Percentiles rank a stretch among this genome's conserved stretches.
Evolutionary conservation across 1,140 invertebrate species (phyloP).

Genomic region (Microplitis demolitor): DNA sequence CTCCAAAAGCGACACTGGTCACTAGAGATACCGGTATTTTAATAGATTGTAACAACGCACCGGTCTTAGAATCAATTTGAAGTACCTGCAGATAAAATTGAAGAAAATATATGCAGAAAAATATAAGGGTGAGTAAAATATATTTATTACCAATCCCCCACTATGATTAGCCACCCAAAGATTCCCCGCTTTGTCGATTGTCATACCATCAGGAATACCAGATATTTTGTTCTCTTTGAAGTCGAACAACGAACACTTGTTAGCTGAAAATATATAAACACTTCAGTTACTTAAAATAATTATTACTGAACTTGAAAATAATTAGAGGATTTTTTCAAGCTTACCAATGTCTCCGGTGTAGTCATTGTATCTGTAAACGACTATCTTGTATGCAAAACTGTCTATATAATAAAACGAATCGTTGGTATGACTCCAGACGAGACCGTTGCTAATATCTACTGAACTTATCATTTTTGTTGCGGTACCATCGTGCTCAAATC

Average conservation of each 20-base stretch:
- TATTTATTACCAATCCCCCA: slow-evolving; percentile 56
- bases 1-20: slow-evolving; percentile 69
- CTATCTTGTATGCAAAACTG: slow-evolving; percentile 69
- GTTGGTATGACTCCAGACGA: slow-evolving; percentile 76
- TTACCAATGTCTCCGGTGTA: slow-evolving; percentile 45
- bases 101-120: too few species aligned
- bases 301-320: neutral
- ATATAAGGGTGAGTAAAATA: too few species aligned
- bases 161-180: slow-evolving; percentile 69
- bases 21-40: slow-evolving; percentile 69
- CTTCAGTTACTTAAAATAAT: slow-evolving; percentile 36
- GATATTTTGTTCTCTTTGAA: slow-evolving; percentile 52
- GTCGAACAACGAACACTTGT: slow-evolving; percentile 56
- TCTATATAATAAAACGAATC: slow-evolving; percentile 80
- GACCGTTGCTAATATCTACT: slow-evolving; percentile 79
- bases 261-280: slow-evolving; percentile 46
- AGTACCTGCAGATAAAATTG: slow-evolving; percentile 55
- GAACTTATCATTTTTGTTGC: slow-evolving; percentile 49
- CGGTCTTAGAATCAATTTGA: slow-evolving; percentile 61
- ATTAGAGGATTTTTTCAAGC: slow-evolving; percentile 41
- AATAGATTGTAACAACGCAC: slow-evolving; percentile 65
- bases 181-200: slow-evolving; percentile 68
- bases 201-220: slow-evolving; percentile 74
- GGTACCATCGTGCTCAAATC: slow-evolving; percentile 54
- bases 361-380: slow-evolving; percentile 70